Percentiles rank a stretch among this genome's conserved stretches.
phyloP scores from a whole-genome alignment of 1,140 invertebrate species.

The Diorhabda elongata region DNA sequence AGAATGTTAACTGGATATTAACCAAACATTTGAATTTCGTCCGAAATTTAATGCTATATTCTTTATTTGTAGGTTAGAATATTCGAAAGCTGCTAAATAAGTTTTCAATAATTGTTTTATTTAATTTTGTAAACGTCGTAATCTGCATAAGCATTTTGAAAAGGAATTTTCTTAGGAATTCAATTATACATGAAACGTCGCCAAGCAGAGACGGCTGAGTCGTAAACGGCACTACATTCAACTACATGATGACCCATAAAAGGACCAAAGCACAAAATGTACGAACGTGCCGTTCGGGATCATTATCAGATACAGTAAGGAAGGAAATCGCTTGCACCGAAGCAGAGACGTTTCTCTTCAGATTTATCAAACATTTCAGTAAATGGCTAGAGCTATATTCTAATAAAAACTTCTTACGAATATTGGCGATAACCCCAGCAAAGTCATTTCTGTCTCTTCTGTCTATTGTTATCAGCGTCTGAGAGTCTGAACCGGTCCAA shows the following conservation, averaged over 20 bases:
- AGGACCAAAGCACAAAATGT: conserved; percentile 24
- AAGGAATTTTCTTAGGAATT: conserved; percentile 23
- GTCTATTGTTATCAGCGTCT: no score
- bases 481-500: no score
- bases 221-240: conserved; percentile 22
- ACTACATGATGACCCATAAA: conserved; percentile 39
- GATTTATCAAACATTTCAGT: no score
- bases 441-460: no score
- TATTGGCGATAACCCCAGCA: no score
- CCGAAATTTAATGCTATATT: background rate
- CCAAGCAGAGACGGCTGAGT: conserved; percentile 4
- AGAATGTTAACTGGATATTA: background rate
- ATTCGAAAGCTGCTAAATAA: background rate
- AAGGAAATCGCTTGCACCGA: conserved; percentile 26
- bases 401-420: no score
- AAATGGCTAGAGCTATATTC: no score
- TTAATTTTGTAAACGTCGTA: background rate
- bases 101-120: background rate
- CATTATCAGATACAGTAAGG: conserved; percentile 39
- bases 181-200: conserved; percentile 20
- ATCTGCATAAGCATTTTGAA: background rate
- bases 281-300: conserved; percentile 29
- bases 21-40: background rate
- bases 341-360: background rate
- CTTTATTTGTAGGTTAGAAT: background rate